These are phyloP conservation scores for Gymnosoma rotundatum DNA, from an alignment of 2,888 invertebrate species.

Conservation along the genomic window DNA sequence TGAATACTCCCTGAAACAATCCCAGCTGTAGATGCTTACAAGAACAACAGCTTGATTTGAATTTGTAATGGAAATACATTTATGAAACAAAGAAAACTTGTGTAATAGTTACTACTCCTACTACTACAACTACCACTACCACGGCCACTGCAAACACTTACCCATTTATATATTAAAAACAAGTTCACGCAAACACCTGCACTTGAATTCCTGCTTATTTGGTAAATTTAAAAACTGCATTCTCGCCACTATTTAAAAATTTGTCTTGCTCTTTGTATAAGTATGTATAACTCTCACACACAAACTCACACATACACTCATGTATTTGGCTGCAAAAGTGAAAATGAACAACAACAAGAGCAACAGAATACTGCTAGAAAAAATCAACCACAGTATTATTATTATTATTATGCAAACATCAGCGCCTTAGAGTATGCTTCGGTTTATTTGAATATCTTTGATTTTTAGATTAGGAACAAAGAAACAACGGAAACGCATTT, in stretches of 20 bases:
- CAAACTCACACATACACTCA: background rate
- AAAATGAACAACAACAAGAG: slow-evolving; percentile 17
- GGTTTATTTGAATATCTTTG: background rate
- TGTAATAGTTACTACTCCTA: slow-evolving; percentile 26
- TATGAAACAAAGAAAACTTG: slow-evolving; percentile 18
- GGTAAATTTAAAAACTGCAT: slow-evolving; percentile 44
- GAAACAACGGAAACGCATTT: too few relatives aligned
- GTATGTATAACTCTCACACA: background rate
- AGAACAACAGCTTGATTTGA: slow-evolving; percentile 28
- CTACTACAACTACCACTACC: slow-evolving; percentile 20
- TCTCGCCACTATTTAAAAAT: slow-evolving; percentile 2
- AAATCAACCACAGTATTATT: background rate
- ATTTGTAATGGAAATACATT: slow-evolving; percentile 26
- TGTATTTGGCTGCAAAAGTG: slow-evolving; percentile 30
- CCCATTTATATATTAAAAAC: slow-evolving; percentile 2
- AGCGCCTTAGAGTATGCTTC: slow-evolving; percentile 50
- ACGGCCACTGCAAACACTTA: slow-evolving; percentile 23
- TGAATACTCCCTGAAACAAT: slow-evolving; percentile 4
- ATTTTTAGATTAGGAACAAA: too few relatives aligned
- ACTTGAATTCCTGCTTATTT: slow-evolving; percentile 58
- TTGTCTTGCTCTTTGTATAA: slow-evolving; percentile 18
- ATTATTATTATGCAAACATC: slow-evolving; percentile 9
- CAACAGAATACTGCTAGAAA: background rate
- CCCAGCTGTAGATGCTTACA: slow-evolving; percentile 53
- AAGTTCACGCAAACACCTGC: slow-evolving; percentile 40